Evolutionary conservation across 2,888 invertebrate genomes (phyloP), one percentile per base, ranked within the genome.

Genomic region (Pollenia angustigena): DNA sequence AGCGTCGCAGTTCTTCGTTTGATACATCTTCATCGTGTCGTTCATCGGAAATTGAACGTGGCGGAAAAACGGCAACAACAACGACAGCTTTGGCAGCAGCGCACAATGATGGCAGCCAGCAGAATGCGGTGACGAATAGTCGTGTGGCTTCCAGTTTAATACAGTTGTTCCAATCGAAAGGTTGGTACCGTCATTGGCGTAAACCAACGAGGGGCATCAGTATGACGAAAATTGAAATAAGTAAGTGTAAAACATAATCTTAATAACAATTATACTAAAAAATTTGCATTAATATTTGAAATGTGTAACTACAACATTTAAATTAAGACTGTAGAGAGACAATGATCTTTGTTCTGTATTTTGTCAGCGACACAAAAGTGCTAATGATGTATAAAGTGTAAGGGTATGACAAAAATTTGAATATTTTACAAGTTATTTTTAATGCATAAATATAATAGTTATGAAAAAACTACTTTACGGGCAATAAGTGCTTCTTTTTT

Each of bases 191-290:
- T 89, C 95, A 96, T 90, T 96, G 96, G 94, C 94, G 95, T 85
- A 95, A 95, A 89, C 93, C 94, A 88, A 95, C 95, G 89, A 95
- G 96, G 88, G 92, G 91, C 85, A 95, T 96, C 92, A 96, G 96
- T 93, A 96, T 96, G 96, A 96, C 96, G 32, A 96, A 96, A 92
- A 95, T 96, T 81, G 96, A 96, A 93, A 95, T 96, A 94, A 96
- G 96, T 96, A 93, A 96, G 95, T 95, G 18, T 18, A 6, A 42
- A 44, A 44, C 23, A 44, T 50, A n/a, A 44, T 52, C 4, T 9
- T 9, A 60, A 32, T 32, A 9, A 23, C 2, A 23, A 62, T 56
- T 12, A 14, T 10, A 23, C 40, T n/a, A 16, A 0, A 42, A 2
- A 60, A 52, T 62, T 62, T 71, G 16, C 42, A 71, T 54, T 62